Base-by-base conservation (phyloP, 2,797 vertebrate species). In the Rhodeus uyekii region DNA sequence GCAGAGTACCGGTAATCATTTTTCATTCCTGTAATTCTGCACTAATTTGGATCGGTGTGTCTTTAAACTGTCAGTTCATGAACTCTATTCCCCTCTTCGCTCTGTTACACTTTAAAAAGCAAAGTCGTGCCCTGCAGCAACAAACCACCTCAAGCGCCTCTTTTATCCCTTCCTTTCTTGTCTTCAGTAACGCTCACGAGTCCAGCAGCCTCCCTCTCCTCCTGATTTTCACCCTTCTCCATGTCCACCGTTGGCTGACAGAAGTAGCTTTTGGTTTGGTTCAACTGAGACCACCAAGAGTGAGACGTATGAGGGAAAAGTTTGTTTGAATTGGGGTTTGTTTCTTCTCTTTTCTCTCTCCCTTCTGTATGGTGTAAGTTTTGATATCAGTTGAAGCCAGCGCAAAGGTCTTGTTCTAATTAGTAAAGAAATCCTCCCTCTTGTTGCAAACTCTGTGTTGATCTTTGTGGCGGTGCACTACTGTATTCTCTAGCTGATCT, bases 231-330 rank as follows among this genome's bases (percentile, higher is more conserved):
- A 65, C 83, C 42, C 55, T 73, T 80, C 83, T 77, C 84, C 50
- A 34, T n/a, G 29, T 84, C 87, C 88, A 88, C 36, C 12, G 7
- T 29, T 86, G 88, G 82, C 74, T 88, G 89, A 93, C 91, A 90
- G 88, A 90, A 92, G 88, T 58, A 12, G 42, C 76, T 90, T 90
- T 91, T 91, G 89, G 90, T 92, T 93, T 88, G 87, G 71, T 88
- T 88, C 68, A 46, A 90, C 87, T 83, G 83, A 88, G 93, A 93
- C 93, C 94, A 93, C 94, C 93, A 93, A 92, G 91, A 87, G 90
- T 50, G 88, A 80, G 72, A 82, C 85, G 88, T 87, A 91, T 88
- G 86, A 90, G 87, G 89, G 87, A 90, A 92, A 91, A 85, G 89
- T 93, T 93, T 89, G 85, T 93, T 91, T 92, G 89, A 93, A 87